Base-by-base conservation (phyloP, 2,888 invertebrate species). In the Cephalotes varians region DNA sequence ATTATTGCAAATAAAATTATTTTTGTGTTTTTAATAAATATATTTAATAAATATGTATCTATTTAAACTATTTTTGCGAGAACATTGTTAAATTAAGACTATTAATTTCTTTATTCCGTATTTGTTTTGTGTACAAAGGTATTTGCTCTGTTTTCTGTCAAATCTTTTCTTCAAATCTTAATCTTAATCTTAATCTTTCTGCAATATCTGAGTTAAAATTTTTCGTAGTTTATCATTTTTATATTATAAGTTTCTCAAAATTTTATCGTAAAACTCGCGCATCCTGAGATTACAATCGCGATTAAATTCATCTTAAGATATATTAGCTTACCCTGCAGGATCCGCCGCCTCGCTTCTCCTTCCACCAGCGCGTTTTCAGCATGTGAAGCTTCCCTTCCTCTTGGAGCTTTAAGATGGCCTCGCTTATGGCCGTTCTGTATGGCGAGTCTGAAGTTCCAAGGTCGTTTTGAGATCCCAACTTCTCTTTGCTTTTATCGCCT, bases 321-420 rank as follows among this genome's bases (percentile, higher is more conserved):
- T 72, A 49, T 86, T 77, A 60, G 95, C 96, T 96, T 95, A 97
- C 97, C 93, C 97, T 96, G 94, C 98, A 98, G 81, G 97, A 97
- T 67, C 98, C 98, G 31, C 98, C 98, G 28, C 98, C 98, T 44
- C 98, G 96, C 95, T 97, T 98, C 95, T 98, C 98, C 94, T 98
- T 98, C 99, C 99, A 99, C 99, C 99, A 99, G 94, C 98, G 97
- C 44, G 98, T 98, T 96, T 99, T 99, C 92, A 99, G 95, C 93
- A 97, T 97, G 93, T 98, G 98, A 85, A 99, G 96, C 95, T 97
- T 97, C 62, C 99, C 99, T 94, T 98, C 98, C 95, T 99, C 99
- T 95, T 99, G 99, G 54, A 99, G 96, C 95, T 98, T 98, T 72
- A 99, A 95, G 90, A 99, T 98, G 64, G 98, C 98, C 44, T 98